Base-by-base conservation (phyloP, 1,140 invertebrate genomes). In the Trypoxylus dichotomus region DNA sequence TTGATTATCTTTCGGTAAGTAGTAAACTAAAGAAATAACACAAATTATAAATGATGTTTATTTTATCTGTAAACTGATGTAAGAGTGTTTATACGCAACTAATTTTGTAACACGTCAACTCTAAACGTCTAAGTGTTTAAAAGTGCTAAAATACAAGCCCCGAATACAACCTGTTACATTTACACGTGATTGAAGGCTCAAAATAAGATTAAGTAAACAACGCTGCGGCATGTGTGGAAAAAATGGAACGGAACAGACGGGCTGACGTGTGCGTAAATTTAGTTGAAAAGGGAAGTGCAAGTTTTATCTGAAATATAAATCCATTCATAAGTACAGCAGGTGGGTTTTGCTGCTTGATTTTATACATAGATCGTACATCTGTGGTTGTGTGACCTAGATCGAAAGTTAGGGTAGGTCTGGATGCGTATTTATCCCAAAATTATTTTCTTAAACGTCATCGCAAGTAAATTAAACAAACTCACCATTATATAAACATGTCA, bases 301-400 rank as follows among this genome's bases (percentile, higher is more conserved):
- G 60, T 68, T 68, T 68, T 68, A 68, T 68, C 60, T 68, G 60
- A 68, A 68, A 68, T 68, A 68, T 68, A 68, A 68, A 68, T 29
- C 60, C 60, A 68, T 68, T 68, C 60, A 68, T 68, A 68, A 68
- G 24, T 68, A 29, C 60, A 29, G 60, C 60, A 68, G 60, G 60
- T 68, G 60, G 60, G 19, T 68, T 68, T 68, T 29, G 60, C 60
- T 68, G 27, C 60, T 68, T 68, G 7, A 68, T 68, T 68, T 68
- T 68, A 68, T 68, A 68, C 60, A 68, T 68, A 68, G 60, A 27
- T 24, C 60, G 60, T 68, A 25, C 60, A 10, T 68, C 2, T 68
- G 60, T 68, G 24, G 60, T 68, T 68, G 60, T 68, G 47, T 54
- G 60, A 68, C 60, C 60, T 24, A 68, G 19, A 68, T 68, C 24